Percentiles rank a stretch among this genome's conserved stretches.
These are phyloP conservation scores for Diaphora mendica DNA, from an alignment of 2,888 invertebrate genomes.

Conservation along the genomic window DNA sequence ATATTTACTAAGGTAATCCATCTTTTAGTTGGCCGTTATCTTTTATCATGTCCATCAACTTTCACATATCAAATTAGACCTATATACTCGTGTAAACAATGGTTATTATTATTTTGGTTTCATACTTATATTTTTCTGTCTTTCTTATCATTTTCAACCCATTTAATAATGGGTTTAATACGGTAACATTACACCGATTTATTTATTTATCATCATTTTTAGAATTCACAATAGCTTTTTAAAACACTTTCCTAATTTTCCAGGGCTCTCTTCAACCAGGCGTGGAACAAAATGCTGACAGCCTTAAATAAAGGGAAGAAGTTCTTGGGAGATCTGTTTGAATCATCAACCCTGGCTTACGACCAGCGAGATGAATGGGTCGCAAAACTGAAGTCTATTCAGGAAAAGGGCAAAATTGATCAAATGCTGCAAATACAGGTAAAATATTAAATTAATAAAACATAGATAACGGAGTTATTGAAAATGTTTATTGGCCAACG, in stretches of 20 bases:
- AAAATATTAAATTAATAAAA: conserved; percentile 13
- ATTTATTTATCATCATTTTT: no score
- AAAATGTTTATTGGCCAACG: no score
- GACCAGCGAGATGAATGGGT: conserved; percentile 91
- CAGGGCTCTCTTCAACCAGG: conserved; percentile 89
- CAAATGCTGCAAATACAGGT: conserved; percentile 89
- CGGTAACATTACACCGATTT: no score
- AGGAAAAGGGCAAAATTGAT: conserved; percentile 89
- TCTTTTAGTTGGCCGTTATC: background rate
- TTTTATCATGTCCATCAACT: background rate
- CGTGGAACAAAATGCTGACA: conserved; percentile 88
- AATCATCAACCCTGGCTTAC: conserved; percentile 92
- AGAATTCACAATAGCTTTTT: background rate
- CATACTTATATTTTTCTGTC: no score
- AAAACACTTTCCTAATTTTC: background rate
- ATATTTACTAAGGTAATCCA: no score
- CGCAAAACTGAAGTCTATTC: conserved; percentile 89
- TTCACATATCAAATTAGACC: background rate
- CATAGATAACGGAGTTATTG: no score
- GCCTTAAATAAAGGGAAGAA: conserved; percentile 87
- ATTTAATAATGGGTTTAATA: no score
- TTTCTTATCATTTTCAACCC: no score
- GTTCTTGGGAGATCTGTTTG: conserved; percentile 91
- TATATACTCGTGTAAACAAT: no score
- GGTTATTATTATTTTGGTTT: no score